phyloP scores from a whole-genome alignment of 2,888 invertebrate genomes.

The Cantharis lateralis region DNA sequence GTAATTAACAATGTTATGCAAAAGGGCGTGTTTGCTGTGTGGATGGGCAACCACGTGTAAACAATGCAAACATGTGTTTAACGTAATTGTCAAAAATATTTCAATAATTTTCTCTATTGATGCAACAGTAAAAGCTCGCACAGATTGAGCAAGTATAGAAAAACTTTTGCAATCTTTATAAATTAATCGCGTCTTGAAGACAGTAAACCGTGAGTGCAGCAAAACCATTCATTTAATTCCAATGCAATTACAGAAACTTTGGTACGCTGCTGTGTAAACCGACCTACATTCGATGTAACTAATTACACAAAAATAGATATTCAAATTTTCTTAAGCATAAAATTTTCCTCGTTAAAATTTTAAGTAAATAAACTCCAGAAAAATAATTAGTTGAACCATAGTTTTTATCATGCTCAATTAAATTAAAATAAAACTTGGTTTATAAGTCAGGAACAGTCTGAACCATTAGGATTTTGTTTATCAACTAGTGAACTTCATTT shows the following conservation, averaged over 20 bases:
- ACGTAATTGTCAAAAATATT: background rate
- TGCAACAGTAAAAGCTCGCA: background rate
- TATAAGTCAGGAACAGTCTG: too few species aligned
- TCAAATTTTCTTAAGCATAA: background rate
- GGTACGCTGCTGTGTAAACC: background rate
- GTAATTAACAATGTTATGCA: background rate
- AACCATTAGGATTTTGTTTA: too few species aligned
- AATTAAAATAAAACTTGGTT: too few species aligned
- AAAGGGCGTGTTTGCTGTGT: background rate
- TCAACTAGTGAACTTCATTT: background rate
- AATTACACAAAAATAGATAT: background rate
- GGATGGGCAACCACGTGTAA: background rate
- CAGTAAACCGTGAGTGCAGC: background rate
- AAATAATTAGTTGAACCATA: too few species aligned
- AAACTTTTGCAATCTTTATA: background rate
- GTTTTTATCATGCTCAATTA: too few species aligned
- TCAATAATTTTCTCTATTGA: background rate
- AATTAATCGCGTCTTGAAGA: background rate
- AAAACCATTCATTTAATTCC: background rate
- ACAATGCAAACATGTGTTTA: background rate
- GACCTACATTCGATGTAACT: background rate
- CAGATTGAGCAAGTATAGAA: background rate
- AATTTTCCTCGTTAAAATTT: background rate
- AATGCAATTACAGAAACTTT: background rate
- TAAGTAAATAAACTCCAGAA: background rate